Evolutionary conservation across 2,113 vertebrate genomes (phyloP).

Genomic region (Alces alces): DNA sequence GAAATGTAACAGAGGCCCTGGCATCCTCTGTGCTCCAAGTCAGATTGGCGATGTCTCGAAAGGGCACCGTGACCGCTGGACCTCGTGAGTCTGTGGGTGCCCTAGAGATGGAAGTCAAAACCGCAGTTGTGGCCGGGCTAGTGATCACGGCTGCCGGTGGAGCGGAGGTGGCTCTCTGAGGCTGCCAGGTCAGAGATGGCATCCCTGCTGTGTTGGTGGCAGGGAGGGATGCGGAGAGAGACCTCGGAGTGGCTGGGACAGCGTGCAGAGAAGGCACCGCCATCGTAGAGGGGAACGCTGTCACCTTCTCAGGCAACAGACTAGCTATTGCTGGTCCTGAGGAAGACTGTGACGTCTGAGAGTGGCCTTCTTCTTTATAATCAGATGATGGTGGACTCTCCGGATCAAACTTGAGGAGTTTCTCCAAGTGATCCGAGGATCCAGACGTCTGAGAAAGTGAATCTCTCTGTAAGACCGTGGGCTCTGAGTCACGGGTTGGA

Average conservation of each 20-base stretch:
- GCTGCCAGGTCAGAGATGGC: background rate
- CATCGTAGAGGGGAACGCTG: rapidly evolving
- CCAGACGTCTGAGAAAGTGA: slow-evolving; percentile 3
- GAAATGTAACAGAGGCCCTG: rapidly evolving
- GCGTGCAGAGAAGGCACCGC: background rate
- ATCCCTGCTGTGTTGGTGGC: rapidly evolving
- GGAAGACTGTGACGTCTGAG: background rate
- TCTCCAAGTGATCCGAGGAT: background rate
- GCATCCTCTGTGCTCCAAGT: background rate
- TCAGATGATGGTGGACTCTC: background rate
- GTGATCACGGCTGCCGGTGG: background rate
- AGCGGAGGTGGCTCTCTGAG: background rate
- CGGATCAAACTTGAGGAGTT: background rate
- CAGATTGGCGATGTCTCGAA: background rate
- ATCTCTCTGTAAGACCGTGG: rapidly evolving
- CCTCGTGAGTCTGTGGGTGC: rapidly evolving
- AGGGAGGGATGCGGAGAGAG: background rate
- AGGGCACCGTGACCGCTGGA: background rate
- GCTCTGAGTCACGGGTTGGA: background rate
- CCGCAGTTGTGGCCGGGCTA: rapidly evolving
- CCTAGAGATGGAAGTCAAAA: background rate
- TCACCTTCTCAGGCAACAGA: background rate
- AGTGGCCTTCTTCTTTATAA: background rate
- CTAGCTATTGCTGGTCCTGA: background rate
- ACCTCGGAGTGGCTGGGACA: rapidly evolving